phyloP scores from a whole-genome alignment of 2,113 vertebrate genomes.

The Ibidorhyncha struthersii region DNA sequence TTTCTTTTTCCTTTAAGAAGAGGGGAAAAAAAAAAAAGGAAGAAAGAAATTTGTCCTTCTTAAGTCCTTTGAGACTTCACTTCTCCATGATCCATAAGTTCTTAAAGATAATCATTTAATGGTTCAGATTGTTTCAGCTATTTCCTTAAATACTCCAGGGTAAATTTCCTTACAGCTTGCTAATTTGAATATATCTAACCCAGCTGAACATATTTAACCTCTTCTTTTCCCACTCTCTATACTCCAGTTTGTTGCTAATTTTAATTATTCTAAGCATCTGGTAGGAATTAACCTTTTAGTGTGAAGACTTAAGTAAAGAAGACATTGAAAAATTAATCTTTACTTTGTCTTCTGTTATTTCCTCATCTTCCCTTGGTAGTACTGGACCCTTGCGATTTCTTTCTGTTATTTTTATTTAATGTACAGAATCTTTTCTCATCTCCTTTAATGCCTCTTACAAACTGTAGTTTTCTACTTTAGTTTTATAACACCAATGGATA shows the following conservation, averaged over 20 bases:
- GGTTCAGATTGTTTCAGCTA: constrained; percentile 25
- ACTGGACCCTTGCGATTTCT: not conserved
- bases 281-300: constrained; percentile 14
- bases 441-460: not conserved
- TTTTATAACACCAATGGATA: not conserved
- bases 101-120: constrained; percentile 15
- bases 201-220: constrained; percentile 32
- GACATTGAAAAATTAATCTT: not conserved
- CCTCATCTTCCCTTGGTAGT: not conserved
- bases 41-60: not conserved
- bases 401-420: not conserved
- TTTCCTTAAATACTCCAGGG: constrained; percentile 44
- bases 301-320: not conserved
- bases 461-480: not conserved
- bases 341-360: not conserved
- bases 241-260: not conserved
- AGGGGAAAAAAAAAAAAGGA: not conserved
- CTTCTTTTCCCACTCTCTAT: not conserved
- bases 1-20: not conserved
- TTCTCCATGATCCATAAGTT: not conserved
- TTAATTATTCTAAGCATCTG: not conserved
- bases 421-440: not conserved
- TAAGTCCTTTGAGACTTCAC: not conserved
- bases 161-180: constrained; percentile 13
- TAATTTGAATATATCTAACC: constrained; percentile 11